Conservation (phyloP, 1,140 invertebrate species). For the Drosophila athabasca region DNA sequence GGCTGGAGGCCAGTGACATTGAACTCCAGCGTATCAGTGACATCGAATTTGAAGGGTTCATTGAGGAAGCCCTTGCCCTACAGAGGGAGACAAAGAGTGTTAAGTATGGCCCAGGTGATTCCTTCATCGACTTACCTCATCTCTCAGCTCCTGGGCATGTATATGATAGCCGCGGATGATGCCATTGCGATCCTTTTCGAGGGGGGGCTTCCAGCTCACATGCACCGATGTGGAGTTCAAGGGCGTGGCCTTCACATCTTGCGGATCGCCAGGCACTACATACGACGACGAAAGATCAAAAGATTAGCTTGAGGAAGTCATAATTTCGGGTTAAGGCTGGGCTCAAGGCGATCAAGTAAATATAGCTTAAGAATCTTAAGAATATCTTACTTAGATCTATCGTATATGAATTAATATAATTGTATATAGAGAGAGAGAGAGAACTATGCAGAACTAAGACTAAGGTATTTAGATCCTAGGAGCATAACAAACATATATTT, state of each 20-base stretch:
- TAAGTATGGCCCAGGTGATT: too few relatives aligned
- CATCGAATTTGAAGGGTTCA: slow-evolving; percentile 92
- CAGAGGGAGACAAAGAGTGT: neutral
- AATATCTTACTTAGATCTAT: slow-evolving; percentile 54
- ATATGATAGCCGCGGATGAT: slow-evolving; percentile 98
- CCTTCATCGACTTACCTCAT: slow-evolving; percentile 86
- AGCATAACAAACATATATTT: slow-evolving; percentile 30
- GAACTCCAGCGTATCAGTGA: slow-evolving; percentile 91
- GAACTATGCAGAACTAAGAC: slow-evolving; percentile 36
- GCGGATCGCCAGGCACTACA: slow-evolving; percentile 97
- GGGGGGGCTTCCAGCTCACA: slow-evolving; percentile 95
- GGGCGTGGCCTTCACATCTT: slow-evolving; percentile 92
- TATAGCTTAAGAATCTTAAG: slow-evolving; percentile 44
- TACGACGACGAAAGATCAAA: slow-evolving; percentile 79
- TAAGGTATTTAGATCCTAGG: slow-evolving; percentile 58
- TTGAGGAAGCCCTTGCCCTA: slow-evolving; percentile 92
- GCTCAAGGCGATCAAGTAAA: slow-evolving; percentile 15
- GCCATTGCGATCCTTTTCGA: slow-evolving; percentile 96
- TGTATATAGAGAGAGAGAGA: slow-evolving; percentile 27
- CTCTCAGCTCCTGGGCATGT: slow-evolving; percentile 95
- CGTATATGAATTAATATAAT: slow-evolving; percentile 10
- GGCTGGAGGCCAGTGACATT: slow-evolving; percentile 95
- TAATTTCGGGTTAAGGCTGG: slow-evolving; percentile 15
- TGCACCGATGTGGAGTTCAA: slow-evolving; percentile 97
- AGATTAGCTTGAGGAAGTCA: slow-evolving; percentile 57